Conservation (phyloP, 2,113 vertebrate species). For the Brachirus orientalis region DNA sequence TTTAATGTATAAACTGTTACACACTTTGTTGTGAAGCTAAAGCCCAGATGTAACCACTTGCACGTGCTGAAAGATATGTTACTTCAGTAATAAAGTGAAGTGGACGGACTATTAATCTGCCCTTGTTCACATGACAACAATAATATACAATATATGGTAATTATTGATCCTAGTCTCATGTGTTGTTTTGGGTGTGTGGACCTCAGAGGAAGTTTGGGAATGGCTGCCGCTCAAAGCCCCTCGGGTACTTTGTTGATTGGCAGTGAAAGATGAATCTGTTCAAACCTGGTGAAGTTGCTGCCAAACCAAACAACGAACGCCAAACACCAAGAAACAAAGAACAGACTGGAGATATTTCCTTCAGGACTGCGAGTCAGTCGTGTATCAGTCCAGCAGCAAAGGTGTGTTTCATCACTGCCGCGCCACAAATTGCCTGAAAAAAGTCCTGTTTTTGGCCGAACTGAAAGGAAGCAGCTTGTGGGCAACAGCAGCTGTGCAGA, state of each 20-base stretch:
- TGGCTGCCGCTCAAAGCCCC: too few species aligned
- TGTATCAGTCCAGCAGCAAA: neutral
- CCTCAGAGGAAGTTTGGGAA: too few species aligned
- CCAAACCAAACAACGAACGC: neutral
- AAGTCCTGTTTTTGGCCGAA: constrained; percentile 30
- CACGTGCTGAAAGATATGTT: too few species aligned
- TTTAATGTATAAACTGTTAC: too few species aligned
- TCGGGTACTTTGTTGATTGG: neutral
- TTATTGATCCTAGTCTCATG: too few species aligned
- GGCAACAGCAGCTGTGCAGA: constrained; percentile 23
- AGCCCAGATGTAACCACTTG: too few species aligned
- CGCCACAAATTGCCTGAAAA: constrained; percentile 27
- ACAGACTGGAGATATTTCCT: neutral
- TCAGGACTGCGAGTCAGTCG: neutral
- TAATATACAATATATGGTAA: too few species aligned
- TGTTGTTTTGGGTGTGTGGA: too few species aligned
- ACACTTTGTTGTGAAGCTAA: too few species aligned
- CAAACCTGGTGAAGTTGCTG: constrained; percentile 1
- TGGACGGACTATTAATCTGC: too few species aligned
- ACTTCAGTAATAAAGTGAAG: too few species aligned
- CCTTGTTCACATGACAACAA: too few species aligned
- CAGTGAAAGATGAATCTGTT: constrained; percentile 12
- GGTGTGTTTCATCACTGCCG: constrained; percentile 17
- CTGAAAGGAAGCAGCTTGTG: constrained; percentile 27
- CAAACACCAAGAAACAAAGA: neutral